These are phyloP conservation scores for Tiphia femorata DNA, from an alignment of 2,888 invertebrate species.

Conservation along the genomic window DNA sequence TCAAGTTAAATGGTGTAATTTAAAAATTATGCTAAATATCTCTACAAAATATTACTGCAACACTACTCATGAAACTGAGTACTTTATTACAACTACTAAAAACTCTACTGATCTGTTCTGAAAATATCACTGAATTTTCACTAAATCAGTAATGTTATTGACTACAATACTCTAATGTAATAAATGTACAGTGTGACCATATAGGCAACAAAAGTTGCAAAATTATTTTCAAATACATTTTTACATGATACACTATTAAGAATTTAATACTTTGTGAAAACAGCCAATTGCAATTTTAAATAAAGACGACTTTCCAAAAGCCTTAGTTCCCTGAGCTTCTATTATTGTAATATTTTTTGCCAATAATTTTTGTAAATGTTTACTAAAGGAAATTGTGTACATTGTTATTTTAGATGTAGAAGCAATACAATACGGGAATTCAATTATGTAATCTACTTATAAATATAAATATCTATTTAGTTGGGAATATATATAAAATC, in stretches of 20 bases:
- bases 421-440: background rate
- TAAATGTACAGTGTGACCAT: background rate
- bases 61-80: constrained; percentile 11
- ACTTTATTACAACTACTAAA: constrained; percentile 9
- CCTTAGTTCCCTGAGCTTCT: constrained; percentile 7
- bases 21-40: background rate
- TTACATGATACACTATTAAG: no score
- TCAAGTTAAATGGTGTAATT: constrained; percentile 1
- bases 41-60: constrained; percentile 3
- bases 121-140: constrained; percentile 1
- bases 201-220: no score
- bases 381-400: constrained; percentile 2
- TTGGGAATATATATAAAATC: no score
- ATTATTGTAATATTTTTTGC: constrained; percentile 5
- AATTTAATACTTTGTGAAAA: no score
- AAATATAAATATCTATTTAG: no score
- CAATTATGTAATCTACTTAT: no score
- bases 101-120: no score
- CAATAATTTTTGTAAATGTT: background rate
- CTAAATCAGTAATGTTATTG: constrained; percentile 9
- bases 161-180: background rate
- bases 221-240: no score
- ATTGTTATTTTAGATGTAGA: no score
- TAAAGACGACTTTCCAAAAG: background rate
- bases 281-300: constrained; percentile 15